A percentile compares a stretch with the other conserved stretches of the same genome.
These are phyloP conservation scores for Falco concolor DNA, from an alignment of 2,797 vertebrate species.

Conservation along the genomic window DNA sequence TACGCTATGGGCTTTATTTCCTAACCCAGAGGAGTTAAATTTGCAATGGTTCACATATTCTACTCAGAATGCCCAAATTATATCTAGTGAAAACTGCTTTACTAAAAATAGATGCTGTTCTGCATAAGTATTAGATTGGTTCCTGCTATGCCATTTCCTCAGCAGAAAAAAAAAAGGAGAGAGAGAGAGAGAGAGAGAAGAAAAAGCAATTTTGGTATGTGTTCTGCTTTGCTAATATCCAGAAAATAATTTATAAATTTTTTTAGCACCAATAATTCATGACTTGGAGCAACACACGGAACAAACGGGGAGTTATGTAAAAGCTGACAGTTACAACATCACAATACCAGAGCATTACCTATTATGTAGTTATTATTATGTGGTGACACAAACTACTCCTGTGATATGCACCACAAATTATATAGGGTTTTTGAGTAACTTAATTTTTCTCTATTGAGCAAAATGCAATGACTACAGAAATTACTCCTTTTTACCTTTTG, in stretches of 20 bases:
- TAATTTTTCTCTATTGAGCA: background rate
- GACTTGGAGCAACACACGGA: background rate
- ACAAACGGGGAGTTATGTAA: background rate
- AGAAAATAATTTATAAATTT: background rate
- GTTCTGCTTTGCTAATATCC: background rate
- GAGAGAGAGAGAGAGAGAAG: rapidly evolving
- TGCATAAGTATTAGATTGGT: constrained; percentile 36
- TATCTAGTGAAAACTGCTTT: constrained; percentile 13
- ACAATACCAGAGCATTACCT: background rate
- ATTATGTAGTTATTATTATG: background rate
- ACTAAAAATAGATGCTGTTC: constrained; percentile 55
- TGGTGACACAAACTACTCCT: background rate
- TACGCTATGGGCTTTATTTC: background rate
- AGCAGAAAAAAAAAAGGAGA: background rate
- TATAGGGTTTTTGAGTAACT: background rate
- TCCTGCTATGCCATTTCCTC: constrained; percentile 10
- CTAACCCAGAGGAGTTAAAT: background rate
- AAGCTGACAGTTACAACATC: background rate
- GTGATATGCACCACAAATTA: background rate
- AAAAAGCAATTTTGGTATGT: background rate
- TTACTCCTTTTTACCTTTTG: constrained; percentile 15
- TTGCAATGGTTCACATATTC: background rate
- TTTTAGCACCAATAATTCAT: background rate
- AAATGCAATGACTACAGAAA: background rate
- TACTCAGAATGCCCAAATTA: constrained; percentile 31